Evolutionary conservation across 2,113 vertebrate species (phyloP).

Genomic region (human (Homo sapiens)): GRCh38 chr11:106297501-106298000

Average conservation of each 20-base stretch:
- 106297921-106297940: neutral
- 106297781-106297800: neutral
- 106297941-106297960: neutral
- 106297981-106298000: too few relatives aligned
- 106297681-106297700: neutral
- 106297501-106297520: neutral
- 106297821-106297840: neutral
- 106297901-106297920: neutral
- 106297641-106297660: neutral
- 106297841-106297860: neutral
- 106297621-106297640: neutral
- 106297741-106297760: neutral
- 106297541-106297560: neutral
- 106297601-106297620: neutral
- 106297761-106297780: neutral
- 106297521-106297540: neutral
- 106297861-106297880: neutral
- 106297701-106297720: neutral
- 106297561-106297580: neutral
- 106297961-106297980: too few relatives aligned
- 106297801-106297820: neutral
- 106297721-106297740: neutral
- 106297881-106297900: neutral
- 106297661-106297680: neutral
- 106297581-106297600: neutral